Evolutionary conservation across 2,888 invertebrate genomes (phyloP), one percentile per base, ranked within the genome.

Genomic region (Cephus sareptanus): DNA sequence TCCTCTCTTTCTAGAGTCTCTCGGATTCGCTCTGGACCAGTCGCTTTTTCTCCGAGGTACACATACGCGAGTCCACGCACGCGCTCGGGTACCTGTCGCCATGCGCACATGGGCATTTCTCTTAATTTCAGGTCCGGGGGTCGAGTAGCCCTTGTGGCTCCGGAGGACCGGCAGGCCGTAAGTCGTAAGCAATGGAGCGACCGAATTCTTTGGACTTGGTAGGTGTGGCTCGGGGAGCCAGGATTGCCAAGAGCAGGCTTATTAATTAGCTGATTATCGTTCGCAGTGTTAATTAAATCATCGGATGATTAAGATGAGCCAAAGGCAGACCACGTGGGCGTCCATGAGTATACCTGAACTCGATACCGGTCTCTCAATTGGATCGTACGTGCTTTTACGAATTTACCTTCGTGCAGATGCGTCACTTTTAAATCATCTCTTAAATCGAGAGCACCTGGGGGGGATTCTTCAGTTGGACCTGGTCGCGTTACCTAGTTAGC

Each of bases 1-100:
- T 34, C 34, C 15, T 34, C 33, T 69, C 34, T 34, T 33, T 69
- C 69, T 13, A 30, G 33, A 30, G 12, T 31, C 69, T 76, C 56
- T 56, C 56, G 6, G 9, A 9, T 56, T 23, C 56, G 23, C 56
- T 56, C 56, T 56, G 56, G 56, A 56, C 56, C 56, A 84, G 81
- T 81, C 84, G 79, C 82, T 83, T 81, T 74, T 75, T 75, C 75
- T 23, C 23, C 77, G 15, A 69, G 75, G 75, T 73, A 70, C 68
- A 69, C 69, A 56, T 73, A 34, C 34, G 35, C 31, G 68, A 77
- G 69, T 35, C 34, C 31, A 74, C 9, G 75, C 79, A 69, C 35
- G 80, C 79, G 70, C 75, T 75, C 80, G 77, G 76, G 79, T 56
- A 56, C 56, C 56, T 56, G 56, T 56, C 34, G 75, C n/a, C 31